Percentiles rank a stretch among this genome's conserved stretches.
These are phyloP conservation scores for Calephelis nemesis DNA, from an alignment of 1,140 invertebrate genomes.

Conservation along the genomic window DNA sequence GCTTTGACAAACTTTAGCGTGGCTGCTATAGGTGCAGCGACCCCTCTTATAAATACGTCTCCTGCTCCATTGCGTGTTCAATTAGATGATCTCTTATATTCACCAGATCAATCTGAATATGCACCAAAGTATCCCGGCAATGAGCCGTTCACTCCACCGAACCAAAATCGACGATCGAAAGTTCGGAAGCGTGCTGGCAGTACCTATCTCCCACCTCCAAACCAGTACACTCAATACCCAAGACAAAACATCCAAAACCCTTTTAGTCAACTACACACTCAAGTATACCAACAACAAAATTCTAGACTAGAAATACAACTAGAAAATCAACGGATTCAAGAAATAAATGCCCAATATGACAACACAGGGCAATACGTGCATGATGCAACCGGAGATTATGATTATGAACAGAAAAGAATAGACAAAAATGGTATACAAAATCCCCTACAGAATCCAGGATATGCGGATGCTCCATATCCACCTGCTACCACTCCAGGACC, in stretches of 20 bases:
- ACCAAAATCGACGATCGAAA: constrained; percentile 53
- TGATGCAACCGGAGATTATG: constrained; percentile 69
- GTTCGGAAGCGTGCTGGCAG: constrained; percentile 66
- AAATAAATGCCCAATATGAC: constrained; percentile 55
- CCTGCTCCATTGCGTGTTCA: constrained; percentile 51
- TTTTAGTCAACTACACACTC: constrained; percentile 56
- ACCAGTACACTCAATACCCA: constrained; percentile 66
- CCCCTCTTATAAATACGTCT: constrained; percentile 46
- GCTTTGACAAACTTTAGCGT: constrained; percentile 67
- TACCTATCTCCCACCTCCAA: constrained; percentile 65
- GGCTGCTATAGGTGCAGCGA: constrained; percentile 47
- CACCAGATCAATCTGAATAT: constrained; percentile 57
- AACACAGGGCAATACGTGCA: constrained; percentile 69
- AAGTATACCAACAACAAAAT: constrained; percentile 59
- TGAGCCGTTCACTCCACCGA: constrained; percentile 59
- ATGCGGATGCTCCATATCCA: constrained; percentile 55
- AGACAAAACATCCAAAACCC: constrained; percentile 56
- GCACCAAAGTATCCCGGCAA: constrained; percentile 45
- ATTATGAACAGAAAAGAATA: constrained; percentile 63
- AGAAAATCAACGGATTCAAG: constrained; percentile 59
- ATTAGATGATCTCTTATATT: constrained; percentile 64
- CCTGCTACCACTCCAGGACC: constrained; percentile 52
- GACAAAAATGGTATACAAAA: constrained; percentile 45
- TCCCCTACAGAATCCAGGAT: constrained; percentile 52
- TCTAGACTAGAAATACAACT: constrained; percentile 56